Conservation (phyloP, 2,888 invertebrate species). For the Azorinus chamasolen region DNA sequence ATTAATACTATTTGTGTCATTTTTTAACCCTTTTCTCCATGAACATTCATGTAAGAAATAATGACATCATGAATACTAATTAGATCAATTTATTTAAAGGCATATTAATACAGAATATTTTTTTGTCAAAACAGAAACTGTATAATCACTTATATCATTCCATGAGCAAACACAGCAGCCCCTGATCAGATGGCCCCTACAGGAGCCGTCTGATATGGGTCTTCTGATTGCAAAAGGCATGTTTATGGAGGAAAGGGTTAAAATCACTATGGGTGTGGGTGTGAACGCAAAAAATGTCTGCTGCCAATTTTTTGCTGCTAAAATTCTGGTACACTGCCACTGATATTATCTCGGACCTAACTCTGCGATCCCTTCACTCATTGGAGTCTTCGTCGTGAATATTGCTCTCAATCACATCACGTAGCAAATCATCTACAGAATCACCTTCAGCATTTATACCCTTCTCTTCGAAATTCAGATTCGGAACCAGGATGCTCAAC, state of each 20-base stretch:
- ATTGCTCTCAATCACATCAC: conserved; percentile 85
- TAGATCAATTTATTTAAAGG: no score
- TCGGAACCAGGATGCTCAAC: conserved; percentile 85
- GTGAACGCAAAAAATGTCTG: conserved; percentile 21
- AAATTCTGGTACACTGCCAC: conserved; percentile 5
- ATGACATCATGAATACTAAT: no score
- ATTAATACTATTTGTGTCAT: conserved; percentile 22
- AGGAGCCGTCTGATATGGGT: no score
- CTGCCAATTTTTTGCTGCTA: conserved; percentile 37
- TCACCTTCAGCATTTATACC: conserved; percentile 84
- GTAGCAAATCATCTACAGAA: conserved; percentile 84
- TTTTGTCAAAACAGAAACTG: no score
- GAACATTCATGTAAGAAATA: no score
- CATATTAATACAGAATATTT: no score
- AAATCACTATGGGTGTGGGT: conserved; percentile 7
- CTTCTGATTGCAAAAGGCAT: no score
- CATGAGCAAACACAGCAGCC: no score
- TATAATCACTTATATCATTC: no score
- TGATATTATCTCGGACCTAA: background rate
- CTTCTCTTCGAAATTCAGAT: conserved; percentile 84
- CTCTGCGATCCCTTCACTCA: background rate
- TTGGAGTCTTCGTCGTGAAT: conserved; percentile 78
- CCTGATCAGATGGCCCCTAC: no score
- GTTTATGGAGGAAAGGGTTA: no score
- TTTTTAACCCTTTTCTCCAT: no score